Percentiles rank a stretch among this genome's conserved stretches.
These are phyloP conservation scores for Chanos chanos DNA, from an alignment of 2,797 vertebrate genomes.

Conservation along the genomic window DNA sequence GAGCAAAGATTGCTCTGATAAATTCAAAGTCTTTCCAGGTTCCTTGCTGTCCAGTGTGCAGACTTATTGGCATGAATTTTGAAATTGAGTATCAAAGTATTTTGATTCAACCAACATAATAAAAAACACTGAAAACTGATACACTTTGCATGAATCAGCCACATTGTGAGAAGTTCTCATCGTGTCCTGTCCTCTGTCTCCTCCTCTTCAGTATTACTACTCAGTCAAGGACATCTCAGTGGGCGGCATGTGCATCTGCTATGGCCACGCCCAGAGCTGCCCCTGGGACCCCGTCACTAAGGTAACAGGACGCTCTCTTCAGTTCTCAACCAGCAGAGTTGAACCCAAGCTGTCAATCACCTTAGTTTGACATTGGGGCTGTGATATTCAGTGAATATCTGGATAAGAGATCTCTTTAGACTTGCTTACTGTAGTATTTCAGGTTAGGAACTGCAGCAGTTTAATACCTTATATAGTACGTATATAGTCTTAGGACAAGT, in stretches of 20 bases:
- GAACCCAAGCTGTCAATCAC: constrained; percentile 25
- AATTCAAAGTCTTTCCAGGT: too few species aligned
- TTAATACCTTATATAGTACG: not conserved
- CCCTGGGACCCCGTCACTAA: constrained; percentile 83
- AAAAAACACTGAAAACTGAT: too few species aligned
- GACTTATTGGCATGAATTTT: too few species aligned
- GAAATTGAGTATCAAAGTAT: too few species aligned
- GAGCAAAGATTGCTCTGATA: too few species aligned
- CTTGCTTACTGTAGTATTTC: too few species aligned
- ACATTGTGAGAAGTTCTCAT: not conserved
- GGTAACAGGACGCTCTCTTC: constrained; percentile 61
- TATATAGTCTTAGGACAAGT: not conserved
- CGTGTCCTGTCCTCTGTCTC: not conserved
- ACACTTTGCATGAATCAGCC: not conserved
- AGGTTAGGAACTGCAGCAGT: not conserved
- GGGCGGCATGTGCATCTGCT: constrained; percentile 96
- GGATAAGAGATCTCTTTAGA: too few species aligned
- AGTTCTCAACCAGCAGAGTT: not conserved
- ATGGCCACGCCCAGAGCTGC: constrained; percentile 91
- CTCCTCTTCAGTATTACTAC: constrained; percentile 83
- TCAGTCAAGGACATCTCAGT: constrained; percentile 94
- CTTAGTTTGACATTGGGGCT: constrained; percentile 9
- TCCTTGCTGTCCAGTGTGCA: too few species aligned
- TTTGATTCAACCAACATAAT: too few species aligned
- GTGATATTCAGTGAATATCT: constrained; percentile 22